phyloP scores from a whole-genome alignment of 2,888 invertebrate genomes.

The Malacosoma neustria region DNA sequence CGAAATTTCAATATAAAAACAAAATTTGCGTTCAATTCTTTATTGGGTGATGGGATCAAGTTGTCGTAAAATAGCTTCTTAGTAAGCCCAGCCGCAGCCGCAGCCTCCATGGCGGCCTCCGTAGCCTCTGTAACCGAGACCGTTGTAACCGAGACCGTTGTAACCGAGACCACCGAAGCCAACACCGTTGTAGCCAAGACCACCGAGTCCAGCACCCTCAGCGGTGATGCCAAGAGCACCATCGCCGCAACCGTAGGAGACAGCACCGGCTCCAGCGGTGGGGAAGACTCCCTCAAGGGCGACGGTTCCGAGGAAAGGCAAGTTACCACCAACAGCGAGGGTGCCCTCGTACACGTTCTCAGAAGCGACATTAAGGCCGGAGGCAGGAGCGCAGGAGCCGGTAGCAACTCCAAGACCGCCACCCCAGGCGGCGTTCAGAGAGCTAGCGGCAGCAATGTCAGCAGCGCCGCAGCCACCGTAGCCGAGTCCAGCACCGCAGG shows the following conservation, averaged over 20 bases:
- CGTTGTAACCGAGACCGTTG: not conserved
- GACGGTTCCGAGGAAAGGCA: slow-evolving; percentile 6
- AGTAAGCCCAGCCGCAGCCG: slow-evolving; percentile 5
- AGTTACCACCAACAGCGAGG: slow-evolving; percentile 2
- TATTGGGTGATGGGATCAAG: not conserved
- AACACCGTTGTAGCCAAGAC: not conserved
- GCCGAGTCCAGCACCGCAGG: slow-evolving; percentile 4
- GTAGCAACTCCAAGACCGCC: not conserved
- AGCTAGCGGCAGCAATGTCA: slow-evolving; percentile 1
- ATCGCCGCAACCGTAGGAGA: slow-evolving; percentile 19
- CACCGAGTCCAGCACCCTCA: not conserved
- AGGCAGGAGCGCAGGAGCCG: slow-evolving; percentile 1
- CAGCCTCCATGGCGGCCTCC: not conserved
- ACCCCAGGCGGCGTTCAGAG: not conserved
- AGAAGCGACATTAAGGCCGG: not conserved
- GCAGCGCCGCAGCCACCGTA: slow-evolving; percentile 1
- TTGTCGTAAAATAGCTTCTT: slow-evolving; percentile 6
- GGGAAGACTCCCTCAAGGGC: slow-evolving; percentile 2
- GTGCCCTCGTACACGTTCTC: not conserved
- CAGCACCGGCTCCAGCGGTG: slow-evolving; percentile 6
- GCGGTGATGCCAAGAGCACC: slow-evolving; percentile 4
- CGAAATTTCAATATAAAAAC: not conserved
- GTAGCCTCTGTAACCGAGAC: not conserved
- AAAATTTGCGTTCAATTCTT: not conserved
- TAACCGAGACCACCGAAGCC: not conserved